phyloP scores from a whole-genome alignment of 1,140 invertebrate genomes.

The Anastrepha obliqua region DNA sequence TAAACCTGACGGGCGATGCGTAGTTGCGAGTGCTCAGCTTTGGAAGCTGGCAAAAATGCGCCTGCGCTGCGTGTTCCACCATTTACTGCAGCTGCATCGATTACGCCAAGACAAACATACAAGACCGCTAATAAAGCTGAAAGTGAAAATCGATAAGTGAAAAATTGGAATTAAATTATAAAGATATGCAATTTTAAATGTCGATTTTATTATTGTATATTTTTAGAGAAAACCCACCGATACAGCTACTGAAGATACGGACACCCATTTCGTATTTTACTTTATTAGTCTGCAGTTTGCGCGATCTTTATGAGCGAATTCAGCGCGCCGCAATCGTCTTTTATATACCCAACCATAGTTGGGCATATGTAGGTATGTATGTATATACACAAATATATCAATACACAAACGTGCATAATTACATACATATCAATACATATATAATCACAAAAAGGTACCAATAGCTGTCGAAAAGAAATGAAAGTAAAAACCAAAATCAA shows the following conservation, averaged over 20 bases:
- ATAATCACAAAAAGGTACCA: not conserved
- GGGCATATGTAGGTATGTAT: not conserved
- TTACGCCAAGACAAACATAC: not conserved
- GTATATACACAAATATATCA: not conserved
- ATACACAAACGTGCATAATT: not conserved
- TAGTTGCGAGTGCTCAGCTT: not conserved
- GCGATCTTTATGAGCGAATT: slow-evolving; percentile 54
- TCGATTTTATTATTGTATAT: not conserved
- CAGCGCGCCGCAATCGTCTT: not conserved
- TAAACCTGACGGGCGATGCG: slow-evolving; percentile 46
- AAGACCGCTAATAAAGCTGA: slow-evolving; percentile 27
- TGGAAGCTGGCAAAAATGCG: not conserved
- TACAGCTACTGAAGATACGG: not conserved
- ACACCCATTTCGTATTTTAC: slow-evolving; percentile 48
- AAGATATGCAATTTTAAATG: not conserved
- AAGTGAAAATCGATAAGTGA: not conserved
- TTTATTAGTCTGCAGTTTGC: not conserved
- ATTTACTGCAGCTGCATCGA: slow-evolving; percentile 6
- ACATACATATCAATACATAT: not conserved
- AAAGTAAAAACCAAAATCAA: slow-evolving; percentile 43
- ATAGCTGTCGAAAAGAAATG: not conserved
- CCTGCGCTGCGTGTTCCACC: not conserved
- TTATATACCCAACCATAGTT: slow-evolving; percentile 32
- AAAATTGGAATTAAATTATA: not conserved
- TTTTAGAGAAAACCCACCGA: slow-evolving; percentile 33